Evolutionary conservation across 2,797 vertebrate genomes (phyloP), one percentile per base, ranked within the genome.

Genomic region (Pangasius mekongensis): DNA sequence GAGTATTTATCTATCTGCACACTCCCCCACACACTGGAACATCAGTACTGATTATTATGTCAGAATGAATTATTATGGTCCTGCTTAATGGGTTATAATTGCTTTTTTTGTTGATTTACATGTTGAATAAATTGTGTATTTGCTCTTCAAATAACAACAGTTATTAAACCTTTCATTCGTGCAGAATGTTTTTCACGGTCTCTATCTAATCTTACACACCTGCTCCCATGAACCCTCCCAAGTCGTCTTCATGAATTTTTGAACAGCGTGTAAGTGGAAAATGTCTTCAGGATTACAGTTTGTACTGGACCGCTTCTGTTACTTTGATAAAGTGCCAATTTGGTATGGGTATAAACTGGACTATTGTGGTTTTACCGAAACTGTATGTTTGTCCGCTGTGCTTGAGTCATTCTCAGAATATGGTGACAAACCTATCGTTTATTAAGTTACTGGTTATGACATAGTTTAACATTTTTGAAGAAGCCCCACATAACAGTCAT

Each of bases 71-170:
- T 22, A 71, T 73, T 36, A 47, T n/a, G 52, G 33, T 58, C 11
- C n/a, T 71, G 52, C 77, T 33, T 87, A 87, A 71, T 87, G 47
- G 5, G 33, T 39, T 82, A 67, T 71, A 87, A 82, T 82, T 56
- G 60, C 76, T 66, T 86, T 80, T 80, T 69, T 66, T 36, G 22
- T 54, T 69, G 76, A 81, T 87, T 81, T 81, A 20, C 27, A 81
- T 87, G 49, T 56, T 71, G 47, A 54, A 80, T 49, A 39, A 78
- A 56, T 56, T 39, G 30, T 56, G 14, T 47, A 39, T 27, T 49
- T 47, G 22, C 52, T 39, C 33, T 60, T 81, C 11, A 60, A 39
- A 81, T 27, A 39, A 81, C 30, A 16, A 14, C n/a, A 56, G 14
- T n/a, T 49, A 5, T 47, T 76, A 77, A 52, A 77, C 3, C 27